Evolutionary conservation across 2,113 vertebrate species (phyloP).

Genomic region (Dipodomys ordii): DNA sequence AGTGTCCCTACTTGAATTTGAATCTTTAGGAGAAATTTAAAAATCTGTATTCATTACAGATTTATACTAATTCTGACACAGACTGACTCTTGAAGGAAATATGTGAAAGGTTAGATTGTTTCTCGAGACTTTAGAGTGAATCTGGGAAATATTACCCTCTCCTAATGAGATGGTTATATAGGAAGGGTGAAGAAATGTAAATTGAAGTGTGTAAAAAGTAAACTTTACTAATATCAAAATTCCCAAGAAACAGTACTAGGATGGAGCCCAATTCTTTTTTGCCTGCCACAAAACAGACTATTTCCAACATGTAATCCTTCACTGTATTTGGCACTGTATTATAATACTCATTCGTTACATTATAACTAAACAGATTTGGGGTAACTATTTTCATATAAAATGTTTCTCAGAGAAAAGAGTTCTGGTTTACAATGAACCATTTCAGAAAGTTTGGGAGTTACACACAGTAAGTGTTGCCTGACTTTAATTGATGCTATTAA

Average conservation of each 20-base stretch:
- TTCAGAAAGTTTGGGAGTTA: neutral
- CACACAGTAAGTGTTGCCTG: neutral
- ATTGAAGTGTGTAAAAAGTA: neutral
- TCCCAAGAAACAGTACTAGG: neutral
- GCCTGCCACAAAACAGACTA: neutral
- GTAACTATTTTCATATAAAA: neutral
- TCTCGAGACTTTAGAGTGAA: neutral
- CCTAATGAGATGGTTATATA: neutral
- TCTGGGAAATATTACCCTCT: neutral
- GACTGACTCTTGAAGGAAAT: constrained; percentile 8
- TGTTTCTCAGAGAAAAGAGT: neutral
- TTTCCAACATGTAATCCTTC: neutral
- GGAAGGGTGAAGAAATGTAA: neutral
- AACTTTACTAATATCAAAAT: constrained; percentile 17
- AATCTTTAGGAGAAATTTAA: neutral
- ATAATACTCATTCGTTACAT: neutral
- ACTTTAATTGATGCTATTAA: neutral
- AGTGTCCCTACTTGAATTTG: neutral
- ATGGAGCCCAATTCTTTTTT: neutral
- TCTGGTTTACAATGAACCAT: neutral
- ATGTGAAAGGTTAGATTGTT: neutral
- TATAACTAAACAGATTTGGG: neutral
- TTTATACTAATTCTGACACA: neutral
- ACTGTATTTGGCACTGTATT: neutral
- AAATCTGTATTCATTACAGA: constrained; percentile 20